Base-by-base conservation (phyloP, 23 tunicate species). In the Trididemnum miniatum region DNA sequence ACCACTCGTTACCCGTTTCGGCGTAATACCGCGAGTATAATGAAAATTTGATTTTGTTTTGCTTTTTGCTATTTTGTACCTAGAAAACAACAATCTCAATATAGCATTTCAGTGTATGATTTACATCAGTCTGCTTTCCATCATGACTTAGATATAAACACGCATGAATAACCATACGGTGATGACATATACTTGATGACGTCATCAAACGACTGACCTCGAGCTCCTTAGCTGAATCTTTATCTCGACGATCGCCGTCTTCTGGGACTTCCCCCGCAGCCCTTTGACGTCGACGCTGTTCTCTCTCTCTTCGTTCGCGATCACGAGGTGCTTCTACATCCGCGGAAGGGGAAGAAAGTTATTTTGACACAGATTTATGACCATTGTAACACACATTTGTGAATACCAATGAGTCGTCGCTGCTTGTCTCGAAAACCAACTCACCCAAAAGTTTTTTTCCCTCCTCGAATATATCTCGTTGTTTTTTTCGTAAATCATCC, bases 201-300 rank as follows among this genome's bases (percentile, higher is more conserved):
- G n/a, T n/a, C n/a, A n/a, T n/a, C n/a, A n/a, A n/a, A 7, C 54
- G 32, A 3, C 75, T 32, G n/a, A 82, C 87, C 71, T 83, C 82
- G 29, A 87, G 83, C 76, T 96, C 99, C 69, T 96, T 96, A 24
- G 71, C 83, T 2, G 94, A 59, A 59, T 96, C 99, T 81, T 96
- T 93, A 69, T 93, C 98, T 0, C 65, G 51, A 27, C 92, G 49
- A 34, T 75, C 81, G 22, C 75, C 86, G 18, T 82, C 65, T 25
- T 85, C 96, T 2, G 75, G 51, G 24, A 36, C 59, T 31, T 88
- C 98, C 25, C 86, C 95, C 20, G 81, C 79, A 0, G 75, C 76
- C 76, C 89, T 72, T 44, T 91, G 92, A 34, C 66, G 78, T 66
- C 99, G 75, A 34, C 99, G 59, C 38, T 83, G 94, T 52, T 96